These are phyloP conservation scores for Dicyrtoma fusca DNA, from an alignment of 2,888 invertebrate genomes.

Conservation along the genomic window DNA sequence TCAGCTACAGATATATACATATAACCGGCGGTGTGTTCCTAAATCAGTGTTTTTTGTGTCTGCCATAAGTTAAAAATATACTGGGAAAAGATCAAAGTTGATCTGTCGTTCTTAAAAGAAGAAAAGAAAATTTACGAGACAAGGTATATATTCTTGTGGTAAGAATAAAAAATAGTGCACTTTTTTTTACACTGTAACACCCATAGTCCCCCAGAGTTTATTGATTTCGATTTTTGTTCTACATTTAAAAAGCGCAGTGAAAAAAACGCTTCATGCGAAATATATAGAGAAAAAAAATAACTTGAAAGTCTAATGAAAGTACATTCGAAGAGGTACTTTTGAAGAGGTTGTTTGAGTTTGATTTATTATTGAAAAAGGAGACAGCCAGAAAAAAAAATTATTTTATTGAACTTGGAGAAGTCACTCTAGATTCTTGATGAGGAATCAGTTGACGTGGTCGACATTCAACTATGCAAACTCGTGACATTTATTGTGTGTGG, in stretches of 20 bases:
- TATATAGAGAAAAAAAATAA: background rate
- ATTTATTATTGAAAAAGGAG: conserved; percentile 14
- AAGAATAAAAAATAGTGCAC: background rate
- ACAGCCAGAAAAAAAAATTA: background rate
- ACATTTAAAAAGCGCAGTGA: background rate
- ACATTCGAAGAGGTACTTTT: background rate
- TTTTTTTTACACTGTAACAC: background rate
- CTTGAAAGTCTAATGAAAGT: conserved; percentile 3
- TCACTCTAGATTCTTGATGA: conserved; percentile 26
- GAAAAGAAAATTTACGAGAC: too few species aligned
- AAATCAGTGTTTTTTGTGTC: too few species aligned
- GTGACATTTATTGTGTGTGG: conserved; percentile 49
- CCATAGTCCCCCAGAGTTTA: background rate
- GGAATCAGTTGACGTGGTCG: conserved; percentile 28
- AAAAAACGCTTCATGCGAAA: conserved; percentile 1
- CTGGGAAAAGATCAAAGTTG: too few species aligned
- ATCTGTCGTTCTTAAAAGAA: too few species aligned
- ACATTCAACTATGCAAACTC: conserved; percentile 41
- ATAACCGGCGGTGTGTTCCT: too few species aligned
- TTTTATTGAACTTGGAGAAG: background rate
- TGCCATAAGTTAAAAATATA: too few species aligned
- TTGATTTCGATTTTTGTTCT: background rate
- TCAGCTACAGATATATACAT: too few species aligned
- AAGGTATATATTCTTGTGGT: too few species aligned
- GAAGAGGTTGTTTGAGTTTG: conserved; percentile 7